A percentile compares a stretch with the other conserved stretches of the same genome.
Conservation (phyloP, 2,113 vertebrate species). For the Bujurquina vittata region DNA sequence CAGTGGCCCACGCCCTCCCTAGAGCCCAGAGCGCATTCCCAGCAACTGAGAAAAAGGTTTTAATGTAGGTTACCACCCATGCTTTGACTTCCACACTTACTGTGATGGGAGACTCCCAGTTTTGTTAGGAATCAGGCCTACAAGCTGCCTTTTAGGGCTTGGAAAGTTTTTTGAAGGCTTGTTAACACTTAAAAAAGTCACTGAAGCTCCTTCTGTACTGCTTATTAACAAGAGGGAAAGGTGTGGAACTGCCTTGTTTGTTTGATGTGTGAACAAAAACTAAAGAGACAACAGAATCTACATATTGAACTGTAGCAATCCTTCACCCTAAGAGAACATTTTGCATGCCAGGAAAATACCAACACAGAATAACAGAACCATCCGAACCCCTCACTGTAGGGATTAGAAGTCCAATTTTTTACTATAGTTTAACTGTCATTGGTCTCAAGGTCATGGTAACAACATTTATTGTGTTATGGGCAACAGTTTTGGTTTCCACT, state of each 20-base stretch:
- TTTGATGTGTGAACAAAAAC: neutral
- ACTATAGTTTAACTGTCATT: neutral
- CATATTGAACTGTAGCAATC: neutral
- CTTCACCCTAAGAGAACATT: neutral
- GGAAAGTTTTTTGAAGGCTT: neutral
- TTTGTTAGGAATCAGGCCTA: slow-evolving; percentile 6
- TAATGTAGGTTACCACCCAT: slow-evolving; percentile 41
- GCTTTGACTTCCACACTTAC: slow-evolving; percentile 23
- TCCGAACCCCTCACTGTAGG: neutral
- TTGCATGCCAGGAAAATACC: neutral
- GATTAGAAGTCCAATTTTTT: neutral
- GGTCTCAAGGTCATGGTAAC: neutral
- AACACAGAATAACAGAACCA: neutral
- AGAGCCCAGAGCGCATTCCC: slow-evolving; percentile 79
- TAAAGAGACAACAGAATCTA: neutral
- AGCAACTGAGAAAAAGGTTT: slow-evolving; percentile 73
- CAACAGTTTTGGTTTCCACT: neutral
- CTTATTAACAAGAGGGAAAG: neutral
- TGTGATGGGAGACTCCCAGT: neutral
- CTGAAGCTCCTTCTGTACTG: neutral
- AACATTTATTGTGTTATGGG: neutral
- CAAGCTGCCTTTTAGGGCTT: neutral
- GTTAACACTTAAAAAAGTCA: neutral
- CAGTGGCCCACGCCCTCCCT: slow-evolving; percentile 79
- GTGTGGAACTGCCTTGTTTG: neutral